phyloP scores from a whole-genome alignment of 2,888 invertebrate species.

The Campoplex capitator region DNA sequence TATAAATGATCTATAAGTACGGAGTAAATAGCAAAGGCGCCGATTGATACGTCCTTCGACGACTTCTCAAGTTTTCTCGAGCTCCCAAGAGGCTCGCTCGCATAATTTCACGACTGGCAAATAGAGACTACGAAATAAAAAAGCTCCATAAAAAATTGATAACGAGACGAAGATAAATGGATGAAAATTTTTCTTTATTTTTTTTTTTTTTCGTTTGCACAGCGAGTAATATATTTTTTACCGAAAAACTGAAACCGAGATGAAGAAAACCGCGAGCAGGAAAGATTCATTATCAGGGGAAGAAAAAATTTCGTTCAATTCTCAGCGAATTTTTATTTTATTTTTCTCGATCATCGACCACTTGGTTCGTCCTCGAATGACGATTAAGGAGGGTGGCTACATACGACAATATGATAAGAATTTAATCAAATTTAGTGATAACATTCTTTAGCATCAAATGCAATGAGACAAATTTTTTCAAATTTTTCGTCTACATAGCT shows the following conservation, averaged over 20 bases:
- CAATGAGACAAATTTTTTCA: no score
- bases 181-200: background rate
- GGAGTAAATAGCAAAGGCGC: slow-evolving; percentile 45
- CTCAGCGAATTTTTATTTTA: background rate
- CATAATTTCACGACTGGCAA: slow-evolving; percentile 2
- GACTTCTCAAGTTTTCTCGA: slow-evolving; percentile 52
- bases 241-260: no score
- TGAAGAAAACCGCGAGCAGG: no score
- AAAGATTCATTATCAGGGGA: no score
- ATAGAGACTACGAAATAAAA: background rate
- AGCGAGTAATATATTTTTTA: no score
- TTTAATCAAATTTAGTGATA: no score
- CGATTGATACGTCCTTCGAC: slow-evolving; percentile 66
- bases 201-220: no score
- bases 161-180: background rate
- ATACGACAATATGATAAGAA: no score
- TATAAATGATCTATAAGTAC: slow-evolving; percentile 33
- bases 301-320: background rate
- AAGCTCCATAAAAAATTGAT: background rate
- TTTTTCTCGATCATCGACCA: background rate
- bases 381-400: background rate
- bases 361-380: slow-evolving; percentile 26
- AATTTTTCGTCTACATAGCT: no score
- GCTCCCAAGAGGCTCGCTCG: slow-evolving; percentile 30
- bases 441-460: no score